Conservation (phyloP, 2,888 invertebrate genomes). For the Orthonychiurus folsomi region DNA sequence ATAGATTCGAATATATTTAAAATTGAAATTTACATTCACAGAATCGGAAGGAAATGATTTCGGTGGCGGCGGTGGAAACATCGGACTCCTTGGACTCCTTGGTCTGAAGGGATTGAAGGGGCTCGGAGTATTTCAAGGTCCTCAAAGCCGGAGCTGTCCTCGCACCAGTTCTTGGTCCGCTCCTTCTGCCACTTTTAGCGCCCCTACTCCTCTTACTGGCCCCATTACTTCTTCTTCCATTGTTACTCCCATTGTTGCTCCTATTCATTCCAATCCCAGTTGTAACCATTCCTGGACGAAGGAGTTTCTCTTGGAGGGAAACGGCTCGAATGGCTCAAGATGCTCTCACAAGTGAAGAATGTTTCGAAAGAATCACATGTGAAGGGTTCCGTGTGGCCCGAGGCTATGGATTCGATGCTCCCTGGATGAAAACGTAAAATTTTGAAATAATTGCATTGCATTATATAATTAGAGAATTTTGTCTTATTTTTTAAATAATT, state of each 20-base stretch:
- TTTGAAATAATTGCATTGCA: not conserved
- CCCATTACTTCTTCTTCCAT: not conserved
- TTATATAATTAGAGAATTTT: conserved; percentile 1
- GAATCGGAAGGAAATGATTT: conserved; percentile 16
- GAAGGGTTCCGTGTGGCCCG: conserved; percentile 9
- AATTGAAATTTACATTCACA: not conserved
- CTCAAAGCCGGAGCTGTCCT: not conserved
- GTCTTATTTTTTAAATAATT: not conserved
- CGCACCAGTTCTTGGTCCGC: not conserved
- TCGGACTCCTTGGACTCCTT: conserved; percentile 19
- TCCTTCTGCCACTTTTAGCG: conserved; percentile 1
- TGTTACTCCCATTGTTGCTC: conserved; percentile 7
- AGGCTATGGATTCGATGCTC: conserved; percentile 8
- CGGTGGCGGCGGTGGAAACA: conserved; percentile 12
- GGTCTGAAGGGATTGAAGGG: conserved; percentile 23
- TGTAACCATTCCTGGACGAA: conserved; percentile 8
- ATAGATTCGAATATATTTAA: not conserved
- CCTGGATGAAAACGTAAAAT: conserved; percentile 10
- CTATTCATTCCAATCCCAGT: conserved; percentile 8
- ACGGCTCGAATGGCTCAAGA: not conserved
- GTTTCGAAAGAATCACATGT: conserved; percentile 12
- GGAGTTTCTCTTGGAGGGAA: conserved; percentile 2
- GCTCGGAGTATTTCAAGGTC: not conserved
- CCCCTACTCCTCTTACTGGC: conserved; percentile 5
- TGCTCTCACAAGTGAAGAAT: conserved; percentile 7